Conservation (phyloP, 2,888 invertebrate genomes). For the Bhutanitis thaidina region DNA sequence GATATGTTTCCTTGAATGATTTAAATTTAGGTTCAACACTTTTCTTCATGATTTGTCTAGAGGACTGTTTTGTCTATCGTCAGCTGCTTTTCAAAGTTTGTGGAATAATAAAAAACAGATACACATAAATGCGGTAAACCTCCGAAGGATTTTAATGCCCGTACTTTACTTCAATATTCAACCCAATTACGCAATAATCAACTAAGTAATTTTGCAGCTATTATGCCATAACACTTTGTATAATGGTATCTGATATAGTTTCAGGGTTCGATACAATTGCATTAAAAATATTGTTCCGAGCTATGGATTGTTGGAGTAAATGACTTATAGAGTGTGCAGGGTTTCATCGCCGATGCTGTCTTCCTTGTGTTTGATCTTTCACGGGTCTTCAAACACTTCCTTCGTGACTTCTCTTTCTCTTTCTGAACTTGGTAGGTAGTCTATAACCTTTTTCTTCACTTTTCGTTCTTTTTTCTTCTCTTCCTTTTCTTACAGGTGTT, state of each 20-base stretch:
- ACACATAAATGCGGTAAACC: not conserved
- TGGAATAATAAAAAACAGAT: not conserved
- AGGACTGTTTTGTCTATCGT: conserved; percentile 3
- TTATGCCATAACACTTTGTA: conserved; percentile 10
- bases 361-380: too few relatives aligned
- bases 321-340: too few relatives aligned
- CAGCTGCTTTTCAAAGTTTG: not conserved
- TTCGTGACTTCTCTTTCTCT: too few relatives aligned
- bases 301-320: too few relatives aligned
- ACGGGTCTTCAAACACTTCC: too few relatives aligned
- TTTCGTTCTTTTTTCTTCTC: too few relatives aligned
- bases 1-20: conserved; percentile 49
- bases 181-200: conserved; percentile 29
- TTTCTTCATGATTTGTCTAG: conserved; percentile 13
- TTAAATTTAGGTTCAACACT: conserved; percentile 37
- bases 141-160: conserved; percentile 23
- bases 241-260: not conserved
- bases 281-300: not conserved
- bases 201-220: conserved; percentile 9
- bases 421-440: too few relatives aligned
- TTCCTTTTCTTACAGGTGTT: too few relatives aligned
- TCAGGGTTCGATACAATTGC: conserved; percentile 23
- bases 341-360: too few relatives aligned
- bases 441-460: too few relatives aligned
- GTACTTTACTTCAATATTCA: conserved; percentile 30